Evolutionary conservation across 2,113 vertebrate species (phyloP).

Genomic region (Ascaphus truei): DNA sequence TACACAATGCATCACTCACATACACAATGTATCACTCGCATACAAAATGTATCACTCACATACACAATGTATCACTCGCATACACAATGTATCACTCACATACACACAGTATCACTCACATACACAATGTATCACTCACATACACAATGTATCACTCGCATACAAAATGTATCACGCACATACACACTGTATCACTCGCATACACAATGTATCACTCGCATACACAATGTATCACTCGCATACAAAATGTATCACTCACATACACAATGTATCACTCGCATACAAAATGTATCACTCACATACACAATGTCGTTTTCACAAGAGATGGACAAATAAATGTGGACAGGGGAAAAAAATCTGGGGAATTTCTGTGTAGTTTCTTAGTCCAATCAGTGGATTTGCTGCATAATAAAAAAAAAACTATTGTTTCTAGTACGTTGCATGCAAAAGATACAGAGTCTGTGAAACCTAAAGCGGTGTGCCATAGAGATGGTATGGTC

Average conservation of each 20-base stretch:
- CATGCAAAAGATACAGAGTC: no score
- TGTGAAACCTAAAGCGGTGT: no score
- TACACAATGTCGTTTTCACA: slow-evolving; percentile 21
- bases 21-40: slow-evolving; percentile 11
- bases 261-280: slow-evolving; percentile 11
- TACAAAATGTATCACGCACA: slow-evolving; percentile 11
- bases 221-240: slow-evolving; percentile 11
- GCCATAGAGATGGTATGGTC: no score
- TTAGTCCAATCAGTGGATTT: no score
- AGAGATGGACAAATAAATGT: neutral
- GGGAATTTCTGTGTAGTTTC: neutral
- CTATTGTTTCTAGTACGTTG: no score
- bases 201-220: slow-evolving; percentile 11
- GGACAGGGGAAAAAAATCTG: neutral
- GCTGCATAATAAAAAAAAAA: neutral
- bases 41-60: slow-evolving; percentile 14
- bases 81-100: slow-evolving; percentile 14
- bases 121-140: slow-evolving; percentile 14
- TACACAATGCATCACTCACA: slow-evolving; percentile 13
- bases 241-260: slow-evolving; percentile 14
- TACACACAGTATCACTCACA: slow-evolving; percentile 16
- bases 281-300: slow-evolving; percentile 14
- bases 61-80: slow-evolving; percentile 11
- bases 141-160: slow-evolving; percentile 11
- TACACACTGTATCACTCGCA: slow-evolving; percentile 11